These are phyloP conservation scores for Idaea biselata DNA, from an alignment of 2,888 invertebrate species.

Conservation along the genomic window DNA sequence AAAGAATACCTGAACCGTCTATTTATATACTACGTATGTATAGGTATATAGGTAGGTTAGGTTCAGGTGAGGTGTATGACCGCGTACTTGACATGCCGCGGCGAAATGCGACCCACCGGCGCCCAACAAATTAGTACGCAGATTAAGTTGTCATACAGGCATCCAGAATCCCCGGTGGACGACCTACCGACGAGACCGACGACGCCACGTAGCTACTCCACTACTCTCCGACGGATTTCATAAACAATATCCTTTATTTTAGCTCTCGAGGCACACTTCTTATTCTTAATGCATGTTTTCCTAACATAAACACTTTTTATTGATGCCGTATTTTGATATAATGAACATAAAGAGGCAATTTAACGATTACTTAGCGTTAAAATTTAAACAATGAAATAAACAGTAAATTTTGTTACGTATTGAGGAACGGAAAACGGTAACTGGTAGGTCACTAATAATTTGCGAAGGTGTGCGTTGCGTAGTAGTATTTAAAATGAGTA, in stretches of 20 bases:
- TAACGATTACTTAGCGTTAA: constrained; percentile 9
- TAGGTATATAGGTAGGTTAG: constrained; percentile 5
- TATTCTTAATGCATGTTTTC: constrained; percentile 39
- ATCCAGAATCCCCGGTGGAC: constrained; percentile 37
- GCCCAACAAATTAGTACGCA: constrained; percentile 61
- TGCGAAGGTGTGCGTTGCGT: too few relatives aligned
- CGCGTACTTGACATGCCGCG: constrained; percentile 52
- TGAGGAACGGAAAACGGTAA: neutral
- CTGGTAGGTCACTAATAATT: neutral
- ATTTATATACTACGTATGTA: too few relatives aligned
- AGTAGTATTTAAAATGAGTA: constrained; percentile 1
- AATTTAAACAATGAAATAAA: constrained; percentile 5
- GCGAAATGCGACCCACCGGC: constrained; percentile 37
- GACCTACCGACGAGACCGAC: constrained; percentile 20
- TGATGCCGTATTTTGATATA: constrained; percentile 19
- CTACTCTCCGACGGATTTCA: constrained; percentile 29
- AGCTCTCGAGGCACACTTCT: constrained; percentile 38
- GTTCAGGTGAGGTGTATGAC: constrained; percentile 64
- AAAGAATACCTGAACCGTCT: neutral
- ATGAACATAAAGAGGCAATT: constrained; percentile 12
- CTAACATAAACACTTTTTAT: constrained; percentile 34
- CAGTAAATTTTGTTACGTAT: neutral
- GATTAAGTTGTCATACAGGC: constrained; percentile 60
- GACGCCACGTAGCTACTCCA: constrained; percentile 19
- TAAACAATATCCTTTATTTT: constrained; percentile 49